phyloP scores from a whole-genome alignment of 1,140 invertebrate species.

The Pomacea maculata region DNA sequence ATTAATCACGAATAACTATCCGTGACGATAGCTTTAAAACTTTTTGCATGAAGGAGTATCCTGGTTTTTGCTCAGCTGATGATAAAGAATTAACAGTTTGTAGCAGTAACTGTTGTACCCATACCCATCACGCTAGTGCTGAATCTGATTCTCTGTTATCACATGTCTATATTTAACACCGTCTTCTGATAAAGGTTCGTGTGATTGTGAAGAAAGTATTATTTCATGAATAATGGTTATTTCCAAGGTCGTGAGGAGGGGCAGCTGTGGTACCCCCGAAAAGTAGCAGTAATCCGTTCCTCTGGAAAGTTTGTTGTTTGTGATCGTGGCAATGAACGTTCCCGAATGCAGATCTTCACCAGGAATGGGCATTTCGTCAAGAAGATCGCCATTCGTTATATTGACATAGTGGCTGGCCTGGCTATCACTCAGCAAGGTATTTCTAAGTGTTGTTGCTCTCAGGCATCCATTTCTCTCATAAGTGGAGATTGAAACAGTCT shows the following conservation, averaged over 20 bases:
- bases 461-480: background rate
- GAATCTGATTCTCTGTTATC: too few relatives aligned
- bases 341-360: constrained; percentile 92
- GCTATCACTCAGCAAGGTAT: constrained; percentile 85
- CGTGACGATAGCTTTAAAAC: too few relatives aligned
- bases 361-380: constrained; percentile 76
- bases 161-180: too few relatives aligned
- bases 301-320: constrained; percentile 84
- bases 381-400: constrained; percentile 92
- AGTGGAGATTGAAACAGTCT: background rate
- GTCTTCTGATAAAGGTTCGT: too few relatives aligned
- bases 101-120: too few relatives aligned
- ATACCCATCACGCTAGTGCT: too few relatives aligned
- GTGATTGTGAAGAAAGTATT: too few relatives aligned
- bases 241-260: constrained; percentile 79
- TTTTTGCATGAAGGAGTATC: too few relatives aligned
- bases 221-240: background rate
- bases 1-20: too few relatives aligned
- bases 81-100: too few relatives aligned
- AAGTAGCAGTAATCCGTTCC: constrained; percentile 87
- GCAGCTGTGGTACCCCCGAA: constrained; percentile 95
- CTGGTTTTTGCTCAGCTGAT: too few relatives aligned
- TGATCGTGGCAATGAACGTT: constrained; percentile 94
- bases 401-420: constrained; percentile 96
- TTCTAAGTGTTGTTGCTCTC: background rate